Evolutionary conservation across 2,888 invertebrate genomes (phyloP), one percentile per base, ranked within the genome.

Genomic region (Crioceris asparagi): DNA sequence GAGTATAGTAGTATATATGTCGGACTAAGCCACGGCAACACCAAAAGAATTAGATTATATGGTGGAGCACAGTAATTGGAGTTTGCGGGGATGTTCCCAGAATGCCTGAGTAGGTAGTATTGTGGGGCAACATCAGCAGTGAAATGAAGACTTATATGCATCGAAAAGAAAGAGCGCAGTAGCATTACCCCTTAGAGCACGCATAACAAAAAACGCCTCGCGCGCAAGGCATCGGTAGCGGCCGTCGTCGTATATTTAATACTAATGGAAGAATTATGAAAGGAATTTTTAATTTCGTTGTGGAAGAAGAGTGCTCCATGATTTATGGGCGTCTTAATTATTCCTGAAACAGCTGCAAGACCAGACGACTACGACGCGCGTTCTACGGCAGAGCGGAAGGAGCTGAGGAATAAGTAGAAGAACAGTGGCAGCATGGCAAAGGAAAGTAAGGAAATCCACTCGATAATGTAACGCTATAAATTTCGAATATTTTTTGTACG

Each of bases 271-370:
- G 42, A 51, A 52, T 53, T 53, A 53, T 53, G 53, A 49, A n/a
- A 51, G 50, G 54, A 56, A 56, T 57, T 57, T 57, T 57, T 57
- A 57, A 57, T 57, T 55, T 56, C 48, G 45, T 45, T 46, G 39
- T 35, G 46, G 47, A n/a, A n/a, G n/a, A n/a, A n/a, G 46, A 54
- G 49, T 51, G 50, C 44, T 41, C 44, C 48, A 55, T 57, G 56
- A 57, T 57, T 57, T 56, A 57, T 55, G 55, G 45, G 44, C 44
- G 47, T 49, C 52, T 56, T 57, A 56, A 57, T 57, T 56, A 57
- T 56, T 56, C 50, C 47, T 46, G 50, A 49, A 49, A 50, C 50
- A 53, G 47, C 50, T 52, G 52, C 39, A 43, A 17, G 37, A 38
- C 41, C 36, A 41, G 38, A 38, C 44, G 44, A 21, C 33, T 21